Percentiles rank a stretch among this genome's conserved stretches.
Evolutionary conservation across 1,140 invertebrate genomes (phyloP).

Genomic region (Teleogryllus occipitalis): DNA sequence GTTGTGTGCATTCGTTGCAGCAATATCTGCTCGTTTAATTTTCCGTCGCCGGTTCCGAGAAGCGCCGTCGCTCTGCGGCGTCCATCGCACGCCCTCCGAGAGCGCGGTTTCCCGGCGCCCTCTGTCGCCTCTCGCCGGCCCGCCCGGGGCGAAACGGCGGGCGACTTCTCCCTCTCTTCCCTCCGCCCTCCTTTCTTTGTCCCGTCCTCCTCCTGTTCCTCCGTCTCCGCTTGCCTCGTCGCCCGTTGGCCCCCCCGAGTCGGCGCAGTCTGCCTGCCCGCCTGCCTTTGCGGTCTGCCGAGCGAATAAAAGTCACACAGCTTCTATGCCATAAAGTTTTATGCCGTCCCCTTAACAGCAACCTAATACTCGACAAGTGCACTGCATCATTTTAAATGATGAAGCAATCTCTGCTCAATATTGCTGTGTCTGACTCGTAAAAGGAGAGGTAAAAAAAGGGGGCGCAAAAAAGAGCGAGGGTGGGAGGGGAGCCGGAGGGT

Average conservation of each 20-base stretch:
- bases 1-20: too few relatives aligned
- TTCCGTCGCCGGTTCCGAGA: not conserved
- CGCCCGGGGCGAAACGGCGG: too few relatives aligned
- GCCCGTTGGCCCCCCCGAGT: not conserved
- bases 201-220: not conserved
- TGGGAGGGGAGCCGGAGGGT: too few relatives aligned
- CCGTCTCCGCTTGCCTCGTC: not conserved
- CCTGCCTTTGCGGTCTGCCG: not conserved
- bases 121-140: not conserved
- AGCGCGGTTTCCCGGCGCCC: not conserved
- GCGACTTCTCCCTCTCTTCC: not conserved
- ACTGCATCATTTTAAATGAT: too few relatives aligned
- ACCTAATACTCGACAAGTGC: not conserved
- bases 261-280: too few relatives aligned
- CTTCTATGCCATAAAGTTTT: not conserved
- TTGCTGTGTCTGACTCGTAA: not conserved
- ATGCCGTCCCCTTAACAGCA: conserved; percentile 3
- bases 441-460: not conserved
- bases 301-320: not conserved
- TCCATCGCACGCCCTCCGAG: not conserved
- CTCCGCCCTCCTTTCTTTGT: too few relatives aligned
- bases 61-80: not conserved
- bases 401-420: too few relatives aligned
- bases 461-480: too few relatives aligned
- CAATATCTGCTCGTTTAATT: not conserved